Evolutionary conservation across 1,140 invertebrate genomes (phyloP).

Genomic region (Maconellicoccus hirsutus): DNA sequence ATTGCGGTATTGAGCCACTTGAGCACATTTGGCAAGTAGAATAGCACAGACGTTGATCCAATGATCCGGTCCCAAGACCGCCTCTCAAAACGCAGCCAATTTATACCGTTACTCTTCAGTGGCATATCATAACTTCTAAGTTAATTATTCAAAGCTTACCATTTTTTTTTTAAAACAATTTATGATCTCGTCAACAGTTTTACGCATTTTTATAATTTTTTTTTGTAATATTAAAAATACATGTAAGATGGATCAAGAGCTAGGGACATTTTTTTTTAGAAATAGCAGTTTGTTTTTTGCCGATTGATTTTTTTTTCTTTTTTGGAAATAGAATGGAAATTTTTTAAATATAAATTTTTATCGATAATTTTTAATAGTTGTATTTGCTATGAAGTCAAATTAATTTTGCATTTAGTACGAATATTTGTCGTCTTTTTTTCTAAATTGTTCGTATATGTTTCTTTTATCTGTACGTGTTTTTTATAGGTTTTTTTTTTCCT

Average conservation of each 20-base stretch:
- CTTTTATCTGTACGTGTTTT: background rate
- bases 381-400: background rate
- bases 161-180: background rate
- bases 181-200: background rate
- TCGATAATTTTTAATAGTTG: too few species aligned
- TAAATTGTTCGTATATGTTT: background rate
- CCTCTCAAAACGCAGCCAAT: too few species aligned
- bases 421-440: background rate
- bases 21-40: too few species aligned
- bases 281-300: background rate
- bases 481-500: background rate
- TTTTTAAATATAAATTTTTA: too few species aligned
- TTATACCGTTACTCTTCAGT: too few species aligned
- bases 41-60: too few species aligned
- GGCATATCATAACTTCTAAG: background rate
- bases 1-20: too few species aligned
- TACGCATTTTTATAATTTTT: too few species aligned
- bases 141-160: background rate
- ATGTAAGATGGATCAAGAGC: too few species aligned
- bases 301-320: background rate
- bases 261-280: background rate
- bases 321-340: too few species aligned
- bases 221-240: too few species aligned
- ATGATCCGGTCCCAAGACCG: too few species aligned
- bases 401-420: constrained; percentile 1